phyloP scores from a whole-genome alignment of 2,797 vertebrate genomes.

The Scolopax rusticola region DNA sequence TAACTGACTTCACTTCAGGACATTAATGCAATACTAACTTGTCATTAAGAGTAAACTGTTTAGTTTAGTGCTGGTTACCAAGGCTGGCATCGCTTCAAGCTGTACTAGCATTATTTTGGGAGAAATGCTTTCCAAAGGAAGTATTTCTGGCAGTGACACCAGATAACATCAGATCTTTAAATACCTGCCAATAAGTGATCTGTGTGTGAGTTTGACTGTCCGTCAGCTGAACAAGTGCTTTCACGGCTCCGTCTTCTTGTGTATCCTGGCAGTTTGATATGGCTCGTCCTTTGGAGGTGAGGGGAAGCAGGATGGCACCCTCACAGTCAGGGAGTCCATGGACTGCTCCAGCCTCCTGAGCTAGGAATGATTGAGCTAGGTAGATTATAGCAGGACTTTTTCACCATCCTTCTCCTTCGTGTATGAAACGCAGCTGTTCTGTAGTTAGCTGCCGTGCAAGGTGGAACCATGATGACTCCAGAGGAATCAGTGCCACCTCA shows the following conservation, averaged over 20 bases:
- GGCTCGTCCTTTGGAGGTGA: background rate
- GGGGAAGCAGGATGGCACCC: background rate
- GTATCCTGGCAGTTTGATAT: background rate
- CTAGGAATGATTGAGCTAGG: rapidly evolving
- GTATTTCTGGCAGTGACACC: slow-evolving; percentile 41
- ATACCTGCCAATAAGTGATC: background rate
- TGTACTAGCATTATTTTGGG: background rate
- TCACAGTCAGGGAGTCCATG: background rate
- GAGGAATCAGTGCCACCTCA: background rate
- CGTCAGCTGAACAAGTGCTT: background rate
- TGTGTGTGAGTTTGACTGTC: background rate
- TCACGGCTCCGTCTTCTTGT: background rate
- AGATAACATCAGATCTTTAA: background rate
- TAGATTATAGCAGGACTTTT: background rate
- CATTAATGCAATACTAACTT: background rate
- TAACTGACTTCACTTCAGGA: background rate
- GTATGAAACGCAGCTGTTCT: background rate
- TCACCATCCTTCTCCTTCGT: background rate
- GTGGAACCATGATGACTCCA: rapidly evolving
- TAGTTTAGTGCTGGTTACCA: background rate
- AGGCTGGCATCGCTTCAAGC: background rate
- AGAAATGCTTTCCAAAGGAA: background rate
- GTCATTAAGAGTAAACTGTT: background rate
- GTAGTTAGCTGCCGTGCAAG: background rate
- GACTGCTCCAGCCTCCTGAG: background rate